Evolutionary conservation across 2,797 vertebrate genomes (phyloP).

Genomic region (Euphonia xanthogaster): DNA sequence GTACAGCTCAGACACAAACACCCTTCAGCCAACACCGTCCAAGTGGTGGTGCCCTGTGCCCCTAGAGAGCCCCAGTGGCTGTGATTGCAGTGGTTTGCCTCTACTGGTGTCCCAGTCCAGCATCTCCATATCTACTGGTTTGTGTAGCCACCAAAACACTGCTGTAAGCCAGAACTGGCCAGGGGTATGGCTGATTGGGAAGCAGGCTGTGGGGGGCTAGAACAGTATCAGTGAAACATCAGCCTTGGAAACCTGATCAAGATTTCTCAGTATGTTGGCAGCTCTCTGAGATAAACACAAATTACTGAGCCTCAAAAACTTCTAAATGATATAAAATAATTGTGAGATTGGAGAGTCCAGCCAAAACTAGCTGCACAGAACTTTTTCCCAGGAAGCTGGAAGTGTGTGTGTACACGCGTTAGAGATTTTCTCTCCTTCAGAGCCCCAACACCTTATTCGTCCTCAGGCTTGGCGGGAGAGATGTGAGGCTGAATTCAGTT

Average conservation of each 20-base stretch:
- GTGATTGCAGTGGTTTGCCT: background rate
- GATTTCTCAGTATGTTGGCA: background rate
- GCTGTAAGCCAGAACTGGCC: background rate
- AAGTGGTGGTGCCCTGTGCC: fast-evolving
- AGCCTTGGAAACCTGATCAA: background rate
- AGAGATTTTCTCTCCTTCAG: background rate
- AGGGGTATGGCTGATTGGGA: background rate
- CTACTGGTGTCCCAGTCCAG: background rate
- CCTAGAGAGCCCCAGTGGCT: background rate
- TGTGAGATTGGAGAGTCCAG: background rate
- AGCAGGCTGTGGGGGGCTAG: background rate
- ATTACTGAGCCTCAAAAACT: background rate
- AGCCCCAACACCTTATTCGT: background rate
- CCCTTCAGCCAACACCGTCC: background rate
- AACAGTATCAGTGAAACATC: background rate
- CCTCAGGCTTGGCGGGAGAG: background rate
- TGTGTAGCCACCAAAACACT: background rate
- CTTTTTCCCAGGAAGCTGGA: background rate
- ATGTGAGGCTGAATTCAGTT: background rate
- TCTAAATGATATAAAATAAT: background rate
- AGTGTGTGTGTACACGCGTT: background rate
- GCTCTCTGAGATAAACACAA: background rate
- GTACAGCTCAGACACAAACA: background rate
- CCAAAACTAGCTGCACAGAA: background rate
- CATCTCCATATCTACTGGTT: background rate